Evolutionary conservation across 2,888 invertebrate species (phyloP).

Genomic region (Sepiola atlantica): DNA sequence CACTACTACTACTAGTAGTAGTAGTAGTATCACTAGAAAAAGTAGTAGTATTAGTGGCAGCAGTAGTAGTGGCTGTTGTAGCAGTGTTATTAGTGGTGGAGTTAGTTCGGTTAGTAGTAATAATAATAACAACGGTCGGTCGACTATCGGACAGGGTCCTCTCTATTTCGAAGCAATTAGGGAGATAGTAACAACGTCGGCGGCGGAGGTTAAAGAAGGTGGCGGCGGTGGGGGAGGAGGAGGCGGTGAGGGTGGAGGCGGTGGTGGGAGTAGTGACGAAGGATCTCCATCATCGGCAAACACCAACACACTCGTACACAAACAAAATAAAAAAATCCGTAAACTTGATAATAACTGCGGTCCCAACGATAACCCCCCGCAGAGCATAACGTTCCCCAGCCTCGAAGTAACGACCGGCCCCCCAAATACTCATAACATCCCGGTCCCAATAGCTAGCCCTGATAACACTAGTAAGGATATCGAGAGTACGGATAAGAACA

Average conservation of each 20-base stretch:
- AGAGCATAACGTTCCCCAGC: neutral
- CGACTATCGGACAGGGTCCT: neutral
- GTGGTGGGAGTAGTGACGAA: neutral
- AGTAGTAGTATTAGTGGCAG: conserved; percentile 36
- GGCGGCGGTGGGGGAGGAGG: neutral
- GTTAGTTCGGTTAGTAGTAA: neutral
- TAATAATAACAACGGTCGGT: neutral
- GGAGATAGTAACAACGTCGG: neutral
- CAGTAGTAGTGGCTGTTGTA: conserved; percentile 36
- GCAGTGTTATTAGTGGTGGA: neutral
- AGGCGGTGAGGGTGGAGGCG: no score
- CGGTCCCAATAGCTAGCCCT: neutral
- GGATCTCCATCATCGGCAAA: neutral
- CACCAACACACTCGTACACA: neutral
- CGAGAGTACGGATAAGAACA: conserved; percentile 36
- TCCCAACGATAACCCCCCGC: neutral
- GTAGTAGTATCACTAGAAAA: neutral
- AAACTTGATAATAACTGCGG: neutral
- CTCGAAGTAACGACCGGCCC: neutral
- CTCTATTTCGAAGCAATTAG: neutral
- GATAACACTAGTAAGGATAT: neutral
- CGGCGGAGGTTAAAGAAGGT: neutral
- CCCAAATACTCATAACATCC: neutral
- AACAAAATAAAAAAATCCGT: neutral
- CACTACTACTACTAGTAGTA: conserved; percentile 9